Conservation (phyloP, 2,113 vertebrate genomes). For the Malaclemys terrapin region DNA sequence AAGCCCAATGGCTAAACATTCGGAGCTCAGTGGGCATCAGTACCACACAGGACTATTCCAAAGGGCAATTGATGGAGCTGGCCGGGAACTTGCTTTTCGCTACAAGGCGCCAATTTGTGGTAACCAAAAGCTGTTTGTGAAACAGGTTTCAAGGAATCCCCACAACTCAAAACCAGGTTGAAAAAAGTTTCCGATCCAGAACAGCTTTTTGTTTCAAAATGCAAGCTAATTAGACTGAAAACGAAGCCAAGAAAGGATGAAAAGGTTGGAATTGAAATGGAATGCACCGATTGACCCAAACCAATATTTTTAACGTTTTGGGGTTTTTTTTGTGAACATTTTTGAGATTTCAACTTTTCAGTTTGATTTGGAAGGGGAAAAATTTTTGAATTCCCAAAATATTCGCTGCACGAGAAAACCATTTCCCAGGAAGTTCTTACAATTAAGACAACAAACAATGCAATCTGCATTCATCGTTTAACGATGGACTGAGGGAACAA, state of each 20-base stretch:
- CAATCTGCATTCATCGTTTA: not conserved
- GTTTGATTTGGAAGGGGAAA: not conserved
- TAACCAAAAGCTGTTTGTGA: not conserved
- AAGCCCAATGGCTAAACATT: not conserved
- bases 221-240: not conserved
- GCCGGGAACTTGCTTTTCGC: not conserved
- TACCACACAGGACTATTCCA: not conserved
- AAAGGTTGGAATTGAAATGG: not conserved
- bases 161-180: not conserved
- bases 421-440: not conserved
- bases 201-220: not conserved
- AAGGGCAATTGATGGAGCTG: not conserved
- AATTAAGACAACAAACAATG: not conserved
- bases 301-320: not conserved
- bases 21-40: not conserved
- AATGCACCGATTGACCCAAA: not conserved
- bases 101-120: not conserved
- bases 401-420: not conserved
- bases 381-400: not conserved
- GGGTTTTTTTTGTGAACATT: not conserved
- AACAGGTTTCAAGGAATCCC: not conserved
- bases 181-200: not conserved
- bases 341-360: not conserved
- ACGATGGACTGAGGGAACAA: not conserved
- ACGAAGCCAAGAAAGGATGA: not conserved